Conservation (phyloP, 2,888 invertebrate genomes). For the Agrilus cyanescens region DNA sequence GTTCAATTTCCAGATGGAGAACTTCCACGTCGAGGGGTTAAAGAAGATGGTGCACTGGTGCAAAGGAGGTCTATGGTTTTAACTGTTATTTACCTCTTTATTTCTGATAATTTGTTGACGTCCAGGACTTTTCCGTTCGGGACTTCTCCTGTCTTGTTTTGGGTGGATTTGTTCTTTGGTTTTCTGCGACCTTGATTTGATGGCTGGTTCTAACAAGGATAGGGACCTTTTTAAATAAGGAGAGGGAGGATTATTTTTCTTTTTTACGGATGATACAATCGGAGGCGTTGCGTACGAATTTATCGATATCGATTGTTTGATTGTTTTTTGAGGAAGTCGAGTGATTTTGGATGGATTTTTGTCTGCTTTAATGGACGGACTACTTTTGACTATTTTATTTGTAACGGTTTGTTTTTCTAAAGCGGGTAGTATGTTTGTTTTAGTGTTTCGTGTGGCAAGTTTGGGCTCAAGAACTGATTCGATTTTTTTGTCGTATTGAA, state of each 20-base stretch:
- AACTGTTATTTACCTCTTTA: no score
- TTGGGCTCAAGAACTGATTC: slow-evolving; percentile 25
- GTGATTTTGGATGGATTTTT: no score
- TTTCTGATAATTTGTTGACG: slow-evolving; percentile 22
- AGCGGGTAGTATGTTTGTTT: slow-evolving; percentile 13
- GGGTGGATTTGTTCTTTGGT: slow-evolving; percentile 30
- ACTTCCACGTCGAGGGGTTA: no score
- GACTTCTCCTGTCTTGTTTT: slow-evolving; percentile 35
- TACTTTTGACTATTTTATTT: slow-evolving; percentile 7
- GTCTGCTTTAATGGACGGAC: no score
- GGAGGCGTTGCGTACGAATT: no score
- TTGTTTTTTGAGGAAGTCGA: slow-evolving; percentile 27
- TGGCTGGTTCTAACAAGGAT: slow-evolving; percentile 41
- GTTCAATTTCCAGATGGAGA: no score
- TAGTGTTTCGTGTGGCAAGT: slow-evolving; percentile 19
- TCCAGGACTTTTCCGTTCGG: slow-evolving; percentile 30
- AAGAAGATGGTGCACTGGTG: no score
- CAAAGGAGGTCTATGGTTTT: no score
- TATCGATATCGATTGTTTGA: not conserved
- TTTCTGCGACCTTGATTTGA: slow-evolving; percentile 26
- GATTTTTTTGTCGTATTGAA: slow-evolving; percentile 41
- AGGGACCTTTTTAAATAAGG: slow-evolving; percentile 45
- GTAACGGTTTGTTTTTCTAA: not conserved
- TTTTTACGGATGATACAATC: slow-evolving; percentile 13
- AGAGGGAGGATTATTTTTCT: slow-evolving; percentile 22